Base-by-base conservation (phyloP, 2,888 invertebrate genomes). In the Neocrepidodera transversa region DNA sequence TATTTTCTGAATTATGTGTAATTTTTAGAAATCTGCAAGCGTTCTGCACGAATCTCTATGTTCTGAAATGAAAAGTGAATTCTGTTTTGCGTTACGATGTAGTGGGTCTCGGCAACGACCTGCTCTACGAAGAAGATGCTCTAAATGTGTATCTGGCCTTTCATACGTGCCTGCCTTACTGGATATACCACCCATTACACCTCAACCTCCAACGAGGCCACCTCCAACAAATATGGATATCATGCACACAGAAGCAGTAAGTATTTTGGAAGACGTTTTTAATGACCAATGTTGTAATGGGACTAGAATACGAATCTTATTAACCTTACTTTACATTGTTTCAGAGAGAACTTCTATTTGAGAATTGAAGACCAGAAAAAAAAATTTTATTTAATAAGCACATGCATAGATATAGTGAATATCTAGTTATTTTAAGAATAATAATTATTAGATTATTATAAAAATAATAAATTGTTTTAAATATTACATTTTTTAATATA, bases 1-100 rank as follows among this genome's bases (percentile, higher is more conserved):
- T 23, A 17, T 13, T 17, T 17, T 36, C 35, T 35, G n/a, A 32
- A 2, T 23, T 23, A 23, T 23, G 4, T 8, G 2, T 17, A 8
- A 2, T 42, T 74, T 79, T 58, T 76, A 82, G 74, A 78, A 82
- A 59, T 79, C 81, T 43, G 75, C 79, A 40, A 76, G 74, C 50
- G 73, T 78, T 14, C 82, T 82, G 54, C 84, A 87, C 76, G 87
- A 88, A 76, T 88, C 90, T 0, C 78, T 91, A n/a, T 91, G 91
- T 75, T 84, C 88, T 4, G 91, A 92, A 79, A 90, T 92, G 87
- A 85, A 86, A 7, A 87, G 89, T 49, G 92, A 92, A 72, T 78
- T 88, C 26, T 85, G 87, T 65, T 86, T 86, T 69, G 86, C 88
- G 1, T 73, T 88, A 18, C 81, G 83, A 54, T 88, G 87, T 70